Evolutionary conservation across 1,140 invertebrate species (phyloP), one percentile per base, ranked within the genome.

Genomic region (Drosophila suzukii): DNA sequence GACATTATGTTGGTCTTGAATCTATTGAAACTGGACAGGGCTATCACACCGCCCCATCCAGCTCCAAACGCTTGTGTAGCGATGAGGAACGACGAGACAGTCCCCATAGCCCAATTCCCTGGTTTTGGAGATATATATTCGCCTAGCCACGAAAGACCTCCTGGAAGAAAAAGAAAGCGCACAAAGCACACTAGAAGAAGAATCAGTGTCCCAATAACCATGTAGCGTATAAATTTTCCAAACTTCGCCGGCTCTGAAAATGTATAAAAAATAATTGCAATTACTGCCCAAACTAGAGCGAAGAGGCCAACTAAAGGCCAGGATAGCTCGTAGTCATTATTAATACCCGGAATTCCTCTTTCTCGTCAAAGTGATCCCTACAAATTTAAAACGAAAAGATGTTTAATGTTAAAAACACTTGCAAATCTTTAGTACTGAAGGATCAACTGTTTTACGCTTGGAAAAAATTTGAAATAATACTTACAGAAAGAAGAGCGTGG

Each of bases 31-130:
- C 97, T 98, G 11, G 97, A 97, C 93, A 98, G 97, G 38, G 97
- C 96, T 6, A 98, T 94, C 80, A 98, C 95, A 24, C 97, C 97
- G 57, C 98, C 98, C 94, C 98, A 98, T 5, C 97, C 97, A 10
- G 97, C 96, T 1, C 97, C 98, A 2, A 98, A 95, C 0, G 97
- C 71, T 10, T 85, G 78, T 2, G 91, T 47, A 0, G 84, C 76
- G 41, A 83, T 66, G 0, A 90, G 5, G 2, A 68, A 50, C 17
- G 78, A 75, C 0, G 50, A 34, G 4, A 39, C 4, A 4, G 51
- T 10, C 1, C 79, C 81, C 5, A 60, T 12, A 1, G 43, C 1
- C 20, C 83, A 12, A 5, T 62, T n/a, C 6, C 51, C 8, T 3
- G 12, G 0, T 1, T 13, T 50, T 0, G 97, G 97, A 20, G 94